phyloP scores from a whole-genome alignment of 1,140 invertebrate species.

The Ganaspis sp. region DNA sequence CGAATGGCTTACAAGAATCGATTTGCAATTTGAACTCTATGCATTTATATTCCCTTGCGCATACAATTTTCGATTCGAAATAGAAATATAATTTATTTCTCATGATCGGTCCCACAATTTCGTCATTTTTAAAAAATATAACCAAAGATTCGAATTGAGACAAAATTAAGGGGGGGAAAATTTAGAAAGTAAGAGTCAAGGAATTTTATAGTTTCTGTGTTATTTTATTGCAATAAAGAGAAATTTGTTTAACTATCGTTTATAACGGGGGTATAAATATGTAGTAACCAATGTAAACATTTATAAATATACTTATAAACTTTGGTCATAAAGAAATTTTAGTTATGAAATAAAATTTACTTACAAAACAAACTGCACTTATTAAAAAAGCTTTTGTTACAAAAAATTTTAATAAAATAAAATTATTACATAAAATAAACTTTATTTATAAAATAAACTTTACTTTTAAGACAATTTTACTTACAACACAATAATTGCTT shows the following conservation, averaged over 20 bases:
- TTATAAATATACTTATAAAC: too few species aligned
- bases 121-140: neutral
- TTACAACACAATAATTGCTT: too few species aligned
- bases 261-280: too few species aligned
- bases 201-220: neutral
- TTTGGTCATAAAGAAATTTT: too few species aligned
- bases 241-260: neutral
- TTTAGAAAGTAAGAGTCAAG: neutral
- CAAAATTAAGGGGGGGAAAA: neutral
- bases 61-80: neutral
- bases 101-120: constrained; percentile 7
- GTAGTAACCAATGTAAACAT: too few species aligned
- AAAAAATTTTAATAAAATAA: too few species aligned
- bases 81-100: constrained; percentile 1
- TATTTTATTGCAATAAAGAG: neutral
- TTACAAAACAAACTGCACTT: too few species aligned
- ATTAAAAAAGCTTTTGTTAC: too few species aligned
- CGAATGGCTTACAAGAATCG: neutral
- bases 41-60: neutral
- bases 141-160: neutral
- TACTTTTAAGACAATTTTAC: too few species aligned
- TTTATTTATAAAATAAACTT: too few species aligned
- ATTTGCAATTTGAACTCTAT: constrained; percentile 7
- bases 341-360: too few species aligned
- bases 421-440: too few species aligned